Conservation (phyloP, 1,140 invertebrate species). For the Nomia melanderi region DNA sequence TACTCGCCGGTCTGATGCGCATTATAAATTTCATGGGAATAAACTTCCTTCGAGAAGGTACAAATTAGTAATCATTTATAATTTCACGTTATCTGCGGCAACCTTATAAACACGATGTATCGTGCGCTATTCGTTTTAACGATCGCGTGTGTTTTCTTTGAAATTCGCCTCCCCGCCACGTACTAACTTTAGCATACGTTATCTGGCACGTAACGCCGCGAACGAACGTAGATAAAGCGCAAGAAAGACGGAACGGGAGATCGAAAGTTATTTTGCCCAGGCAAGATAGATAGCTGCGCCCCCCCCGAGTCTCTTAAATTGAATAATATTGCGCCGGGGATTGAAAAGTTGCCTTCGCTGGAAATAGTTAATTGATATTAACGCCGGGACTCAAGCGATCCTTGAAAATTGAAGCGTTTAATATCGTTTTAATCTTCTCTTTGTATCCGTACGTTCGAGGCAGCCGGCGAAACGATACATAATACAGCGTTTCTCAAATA, state of each 20-base stretch:
- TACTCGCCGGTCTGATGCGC: background rate
- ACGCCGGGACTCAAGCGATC: background rate
- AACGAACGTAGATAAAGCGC: conserved; percentile 35
- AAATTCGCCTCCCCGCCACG: background rate
- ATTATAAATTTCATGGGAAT: background rate
- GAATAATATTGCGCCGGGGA: background rate
- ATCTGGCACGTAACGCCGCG: background rate
- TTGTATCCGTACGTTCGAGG: too few relatives aligned
- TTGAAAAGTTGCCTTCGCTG: background rate
- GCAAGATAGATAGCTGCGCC: background rate
- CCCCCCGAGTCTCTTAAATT: background rate
- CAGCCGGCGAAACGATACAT: too few relatives aligned
- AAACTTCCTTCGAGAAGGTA: conserved; percentile 3
- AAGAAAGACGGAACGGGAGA: background rate
- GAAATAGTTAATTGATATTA: background rate
- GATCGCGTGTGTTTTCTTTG: conserved; percentile 6
- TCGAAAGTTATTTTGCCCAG: conserved; percentile 14
- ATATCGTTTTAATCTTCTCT: background rate
- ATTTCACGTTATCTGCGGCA: background rate
- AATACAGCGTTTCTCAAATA: too few relatives aligned
- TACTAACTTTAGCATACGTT: conserved; percentile 12
- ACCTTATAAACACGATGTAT: conserved; percentile 1
- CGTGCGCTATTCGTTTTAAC: background rate
- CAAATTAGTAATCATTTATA: conserved; percentile 5
- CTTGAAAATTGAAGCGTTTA: background rate